Evolutionary conservation across 2,888 invertebrate genomes (phyloP).

Genomic region (Adelognathus sp.): DNA sequence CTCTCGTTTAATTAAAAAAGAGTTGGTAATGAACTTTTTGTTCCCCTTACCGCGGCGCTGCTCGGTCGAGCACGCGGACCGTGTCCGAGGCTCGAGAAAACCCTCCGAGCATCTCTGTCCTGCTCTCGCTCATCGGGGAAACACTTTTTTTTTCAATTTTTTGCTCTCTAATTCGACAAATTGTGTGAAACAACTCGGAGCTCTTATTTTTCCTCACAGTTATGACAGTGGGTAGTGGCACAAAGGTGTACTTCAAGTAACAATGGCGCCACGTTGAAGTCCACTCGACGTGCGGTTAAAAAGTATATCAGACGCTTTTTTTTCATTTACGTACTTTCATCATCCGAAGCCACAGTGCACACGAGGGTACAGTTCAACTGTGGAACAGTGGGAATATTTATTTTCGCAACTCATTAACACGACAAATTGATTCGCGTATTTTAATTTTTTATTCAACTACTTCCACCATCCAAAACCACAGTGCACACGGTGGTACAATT

Average conservation of each 20-base stretch:
- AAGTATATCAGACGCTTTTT: neutral
- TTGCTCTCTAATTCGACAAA: neutral
- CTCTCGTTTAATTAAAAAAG: conserved; percentile 43
- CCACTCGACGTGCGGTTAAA: neutral
- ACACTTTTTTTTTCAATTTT: neutral
- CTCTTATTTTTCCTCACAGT: neutral
- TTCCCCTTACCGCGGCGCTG: neutral
- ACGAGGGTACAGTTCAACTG: neutral
- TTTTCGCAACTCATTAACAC: no score
- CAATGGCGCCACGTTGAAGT: neutral
- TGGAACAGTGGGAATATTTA: no score
- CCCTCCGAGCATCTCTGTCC: neutral
- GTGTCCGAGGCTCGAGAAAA: neutral
- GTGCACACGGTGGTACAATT: neutral
- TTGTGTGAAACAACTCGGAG: conserved; percentile 11
- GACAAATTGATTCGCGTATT: no score
- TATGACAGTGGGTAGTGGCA: neutral
- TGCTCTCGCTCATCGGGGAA: neutral
- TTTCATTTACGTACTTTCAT: neutral
- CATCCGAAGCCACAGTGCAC: neutral
- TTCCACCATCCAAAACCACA: neutral
- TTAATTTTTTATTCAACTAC: neutral
- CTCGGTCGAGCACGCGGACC: conserved; percentile 1
- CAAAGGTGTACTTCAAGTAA: neutral
- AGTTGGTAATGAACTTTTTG: conserved; percentile 37